A percentile compares a stretch with the other conserved stretches of the same genome.
These are phyloP conservation scores for Heterodera carotae DNA, from an alignment of 1,140 invertebrate genomes.

Conservation along the genomic window DNA sequence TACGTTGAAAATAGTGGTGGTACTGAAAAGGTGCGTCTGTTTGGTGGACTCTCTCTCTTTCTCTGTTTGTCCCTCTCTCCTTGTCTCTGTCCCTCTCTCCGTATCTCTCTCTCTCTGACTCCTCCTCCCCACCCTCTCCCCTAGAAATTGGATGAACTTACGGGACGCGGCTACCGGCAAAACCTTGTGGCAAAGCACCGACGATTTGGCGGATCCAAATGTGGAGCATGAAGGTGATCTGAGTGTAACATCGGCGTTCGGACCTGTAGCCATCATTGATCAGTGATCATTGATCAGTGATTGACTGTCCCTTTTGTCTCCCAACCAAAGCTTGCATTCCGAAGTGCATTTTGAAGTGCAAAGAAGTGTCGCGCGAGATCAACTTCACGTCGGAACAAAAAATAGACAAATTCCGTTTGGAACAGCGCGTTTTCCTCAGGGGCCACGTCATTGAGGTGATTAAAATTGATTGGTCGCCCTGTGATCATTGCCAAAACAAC, in stretches of 20 bases:
- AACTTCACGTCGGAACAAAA: constrained; percentile 95
- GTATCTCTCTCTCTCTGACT: constrained; percentile 18
- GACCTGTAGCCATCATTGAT: too few relatives aligned
- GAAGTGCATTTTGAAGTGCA: constrained; percentile 90
- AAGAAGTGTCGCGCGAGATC: constrained; percentile 92
- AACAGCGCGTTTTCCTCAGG: constrained; percentile 84
- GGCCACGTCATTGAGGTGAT: constrained; percentile 71
- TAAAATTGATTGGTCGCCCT: constrained; percentile 53
- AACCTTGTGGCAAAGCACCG: constrained; percentile 93
- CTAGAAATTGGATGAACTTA: constrained; percentile 96
- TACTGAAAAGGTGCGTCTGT: too few relatives aligned
- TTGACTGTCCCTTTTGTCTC: too few relatives aligned
- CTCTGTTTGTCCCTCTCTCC: constrained; percentile 9
- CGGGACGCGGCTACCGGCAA: constrained; percentile 92
- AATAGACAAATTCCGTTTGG: constrained; percentile 93
- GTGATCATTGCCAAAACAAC: too few relatives aligned
- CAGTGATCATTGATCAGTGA: not conserved
- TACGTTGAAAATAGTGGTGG: constrained; percentile 30
- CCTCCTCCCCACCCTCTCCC: constrained; percentile 43
- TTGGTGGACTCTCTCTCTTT: constrained; percentile 5
- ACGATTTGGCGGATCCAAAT: constrained; percentile 88
- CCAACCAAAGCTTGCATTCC: constrained; percentile 78
- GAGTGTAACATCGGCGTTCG: too few relatives aligned
- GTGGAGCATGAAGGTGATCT: constrained; percentile 82
- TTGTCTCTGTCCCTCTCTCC: not conserved